Evolutionary conservation across 1,140 invertebrate genomes (phyloP).

Genomic region (Parapsyche elsis): DNA sequence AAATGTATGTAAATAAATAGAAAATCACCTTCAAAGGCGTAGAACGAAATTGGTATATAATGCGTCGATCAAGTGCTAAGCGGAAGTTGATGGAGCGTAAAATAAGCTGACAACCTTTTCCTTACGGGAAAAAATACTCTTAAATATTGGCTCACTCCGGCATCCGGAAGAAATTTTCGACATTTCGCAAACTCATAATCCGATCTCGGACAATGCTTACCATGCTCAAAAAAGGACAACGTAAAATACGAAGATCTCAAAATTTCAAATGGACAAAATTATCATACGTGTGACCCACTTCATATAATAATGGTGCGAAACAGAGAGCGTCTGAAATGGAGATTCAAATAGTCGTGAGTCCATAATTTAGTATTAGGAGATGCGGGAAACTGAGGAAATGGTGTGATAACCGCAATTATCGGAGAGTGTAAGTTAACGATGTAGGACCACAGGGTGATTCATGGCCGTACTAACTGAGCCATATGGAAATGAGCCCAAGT

Average conservation of each 20-base stretch:
- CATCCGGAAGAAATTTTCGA: neutral
- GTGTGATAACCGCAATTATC: constrained; percentile 44
- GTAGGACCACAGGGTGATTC: constrained; percentile 37
- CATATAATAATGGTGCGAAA: neutral
- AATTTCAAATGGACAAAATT: too few relatives aligned
- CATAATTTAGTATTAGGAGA: constrained; percentile 40
- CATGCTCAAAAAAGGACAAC: too few relatives aligned
- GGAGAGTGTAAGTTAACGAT: constrained; percentile 36
- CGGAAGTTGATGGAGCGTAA: constrained; percentile 14
- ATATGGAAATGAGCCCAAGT: constrained; percentile 41
- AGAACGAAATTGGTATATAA: neutral
- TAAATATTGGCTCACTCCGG: constrained; percentile 15
- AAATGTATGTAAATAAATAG: neutral
- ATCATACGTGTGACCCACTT: neutral
- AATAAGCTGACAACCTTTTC: constrained; percentile 40
- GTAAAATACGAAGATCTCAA: too few relatives aligned
- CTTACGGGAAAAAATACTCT: constrained; percentile 31
- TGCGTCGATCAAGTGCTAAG: constrained; percentile 22
- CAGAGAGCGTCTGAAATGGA: constrained; percentile 17
- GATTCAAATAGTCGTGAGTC: constrained; percentile 25
- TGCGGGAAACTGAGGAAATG: constrained; percentile 41
- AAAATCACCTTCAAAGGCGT: neutral
- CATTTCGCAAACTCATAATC: constrained; percentile 16
- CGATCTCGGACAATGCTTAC: neutral
- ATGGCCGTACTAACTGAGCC: constrained; percentile 18